Percentiles rank a stretch among this genome's conserved stretches.
phyloP scores from a whole-genome alignment of 2,797 vertebrate species.

The Austrolebias charrua region DNA sequence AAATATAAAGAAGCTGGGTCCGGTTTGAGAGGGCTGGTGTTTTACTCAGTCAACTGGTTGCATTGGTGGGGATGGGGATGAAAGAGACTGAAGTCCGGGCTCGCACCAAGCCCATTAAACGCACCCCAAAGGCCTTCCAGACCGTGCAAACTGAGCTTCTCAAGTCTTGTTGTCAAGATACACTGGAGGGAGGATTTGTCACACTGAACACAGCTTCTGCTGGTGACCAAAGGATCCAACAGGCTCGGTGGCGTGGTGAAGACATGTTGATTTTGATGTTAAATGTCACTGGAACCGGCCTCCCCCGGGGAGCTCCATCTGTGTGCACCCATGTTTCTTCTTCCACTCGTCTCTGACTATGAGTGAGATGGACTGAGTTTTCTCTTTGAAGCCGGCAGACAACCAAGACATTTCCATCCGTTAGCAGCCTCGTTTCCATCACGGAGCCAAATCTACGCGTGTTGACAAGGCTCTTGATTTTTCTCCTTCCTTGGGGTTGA shows the following conservation, averaged over 20 bases:
- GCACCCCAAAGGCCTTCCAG: conserved; percentile 43
- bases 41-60: conserved; percentile 58
- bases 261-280: conserved; percentile 12
- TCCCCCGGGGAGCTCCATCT: conserved; percentile 7
- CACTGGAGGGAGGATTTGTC: conserved; percentile 23
- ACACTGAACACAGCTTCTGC: conserved; percentile 14
- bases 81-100: conserved; percentile 61
- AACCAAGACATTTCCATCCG: conserved; percentile 28
- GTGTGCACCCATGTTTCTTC: neutral
- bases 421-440: conserved; percentile 20
- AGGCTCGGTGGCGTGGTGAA: neutral
- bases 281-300: conserved; percentile 6
- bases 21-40: conserved; percentile 31
- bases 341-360: neutral
- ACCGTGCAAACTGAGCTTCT: conserved; percentile 39
- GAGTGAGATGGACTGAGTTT: neutral
- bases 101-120: conserved; percentile 70
- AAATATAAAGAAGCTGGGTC: conserved; percentile 21
- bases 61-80: conserved; percentile 50
- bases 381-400: conserved; percentile 16
- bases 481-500: conserved; percentile 22
- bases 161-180: conserved; percentile 15
- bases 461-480: conserved; percentile 36
- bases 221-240: conserved; percentile 27
- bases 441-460: conserved; percentile 42